Base-by-base conservation (phyloP, 2,797 vertebrate genomes). In the Poeciliopsis gracilis region DNA sequence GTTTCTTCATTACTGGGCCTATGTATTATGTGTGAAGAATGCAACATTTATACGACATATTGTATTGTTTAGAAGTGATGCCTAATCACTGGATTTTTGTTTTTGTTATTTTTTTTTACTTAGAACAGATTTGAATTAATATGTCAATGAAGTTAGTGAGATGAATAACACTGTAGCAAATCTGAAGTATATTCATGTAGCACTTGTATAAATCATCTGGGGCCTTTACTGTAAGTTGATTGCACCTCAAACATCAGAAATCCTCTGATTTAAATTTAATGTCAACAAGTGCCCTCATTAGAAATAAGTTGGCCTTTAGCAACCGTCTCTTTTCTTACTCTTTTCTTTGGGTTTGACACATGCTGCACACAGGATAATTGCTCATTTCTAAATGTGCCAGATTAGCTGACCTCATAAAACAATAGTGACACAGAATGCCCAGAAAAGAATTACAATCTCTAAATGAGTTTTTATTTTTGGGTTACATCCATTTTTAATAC, bases 341-440 rank as follows among this genome's bases (percentile, higher is more conserved):
- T 84, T 79, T 83, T 78, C 72, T 82, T 70, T 38, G 81, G 80
- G 82, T 88, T 75, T 78, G 78, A 89, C 82, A 84, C 83, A 83
- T 55, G 18, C 86, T 76, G 78, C 70, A 81, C 71, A 72, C 79
- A 51, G 80, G 82, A 92, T 93, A 94, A 92, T 93, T 92, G 87
- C 90, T 92, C 88, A 82, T 92, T 84, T 89, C 84, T 66, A 77
- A 91, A 90, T 89, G 88, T 89, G 82, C 81, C 80, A 90, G 89
- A 93, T 94, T 92, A 92, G 91, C 86, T 92, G 91, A 94, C 92
- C 91, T 82, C 85, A 86, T 91, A 83, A 89, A 92, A 94, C 89
- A 92, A 92, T 89, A 83, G 84, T 78, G 81, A 75, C 87, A 84
- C 80, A 30, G 75, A 90, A 80, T 38, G 47, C 79, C 79, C 61